Evolutionary conservation across 1,140 invertebrate genomes (phyloP), one percentile per base, ranked within the genome.

Genomic region (Trichogramma pretiosum): DNA sequence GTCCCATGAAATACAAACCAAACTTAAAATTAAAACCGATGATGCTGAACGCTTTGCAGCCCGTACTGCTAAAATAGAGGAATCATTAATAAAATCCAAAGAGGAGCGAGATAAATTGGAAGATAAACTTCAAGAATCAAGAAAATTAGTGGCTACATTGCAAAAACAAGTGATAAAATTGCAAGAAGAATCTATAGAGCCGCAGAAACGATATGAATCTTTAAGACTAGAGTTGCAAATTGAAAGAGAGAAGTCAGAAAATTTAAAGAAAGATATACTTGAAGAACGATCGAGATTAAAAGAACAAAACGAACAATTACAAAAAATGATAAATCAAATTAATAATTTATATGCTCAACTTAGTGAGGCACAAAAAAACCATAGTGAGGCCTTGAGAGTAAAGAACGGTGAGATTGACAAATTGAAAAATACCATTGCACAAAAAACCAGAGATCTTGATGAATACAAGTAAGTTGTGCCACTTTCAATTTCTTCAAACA

Each of bases 121-220:
- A 21, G 63, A 65, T 43, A 67, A 66, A 38, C 54, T 60, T 3
- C 48, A 30, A 7, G 56, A 63, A 19, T 41, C 59, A 16, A 57
- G 63, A 22, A 60, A 60, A 52, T 59, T 37, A 2, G 32, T 59
- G 11, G 56, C 55, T 9, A 60, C 56, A 24, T 52, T 70, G 13
- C 61, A 66, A 26, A 53, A 60, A 16, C 63, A 66, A 32, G 24
- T 61, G 24, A 51, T 51, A 16, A 46, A 46, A 14, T 10, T 51
- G 7, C 55, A 68, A 34, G 55, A 50, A 3, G 67, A 68, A 52
- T 48, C 67, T 0, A 56, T 67, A 19, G 67, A 70, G 26, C 67
- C 67, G 3, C 63, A 67, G 36, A 60, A 63, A 37, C 57, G 58
- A 10, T 62, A 64, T n/a, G 57, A 62, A 38, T 48, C 62, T 21